These are phyloP conservation scores for Toxotes lorentzi DNA, from an alignment of 2,797 vertebrate genomes.

Conservation along the genomic window DNA sequence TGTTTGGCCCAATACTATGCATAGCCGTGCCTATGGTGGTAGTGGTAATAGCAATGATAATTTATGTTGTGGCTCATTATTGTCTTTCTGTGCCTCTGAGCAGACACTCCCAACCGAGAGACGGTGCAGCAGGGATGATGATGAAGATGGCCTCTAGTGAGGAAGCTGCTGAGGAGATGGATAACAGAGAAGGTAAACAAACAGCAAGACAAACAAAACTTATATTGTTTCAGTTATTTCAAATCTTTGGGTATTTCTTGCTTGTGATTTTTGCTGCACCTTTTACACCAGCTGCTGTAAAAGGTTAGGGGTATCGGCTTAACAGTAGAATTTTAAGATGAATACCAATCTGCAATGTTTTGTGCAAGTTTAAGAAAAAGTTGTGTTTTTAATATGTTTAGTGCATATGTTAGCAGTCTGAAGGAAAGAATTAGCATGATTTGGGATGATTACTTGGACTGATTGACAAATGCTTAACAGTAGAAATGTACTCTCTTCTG, in stretches of 20 bases:
- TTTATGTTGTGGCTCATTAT: slow-evolving; percentile 75
- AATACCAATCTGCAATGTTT: background rate
- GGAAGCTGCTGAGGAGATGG: slow-evolving; percentile 77
- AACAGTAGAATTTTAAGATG: background rate
- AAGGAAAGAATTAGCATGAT: background rate
- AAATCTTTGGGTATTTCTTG: background rate
- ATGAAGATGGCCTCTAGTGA: slow-evolving; percentile 81
- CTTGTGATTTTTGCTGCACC: slow-evolving; percentile 49
- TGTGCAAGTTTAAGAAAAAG: background rate
- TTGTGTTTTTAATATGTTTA: background rate
- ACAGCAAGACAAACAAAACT: slow-evolving; percentile 35
- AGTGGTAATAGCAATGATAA: slow-evolving; percentile 57
- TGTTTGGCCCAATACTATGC: slow-evolving; percentile 71
- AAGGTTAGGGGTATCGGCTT: background rate
- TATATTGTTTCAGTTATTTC: background rate
- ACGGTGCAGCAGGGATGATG: slow-evolving; percentile 54
- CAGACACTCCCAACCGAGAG: slow-evolving; percentile 70
- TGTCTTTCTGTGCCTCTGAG: slow-evolving; percentile 70
- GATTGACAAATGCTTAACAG: background rate
- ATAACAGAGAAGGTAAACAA: slow-evolving; percentile 89
- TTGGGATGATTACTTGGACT: background rate
- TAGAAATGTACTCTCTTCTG: background rate
- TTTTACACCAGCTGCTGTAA: background rate
- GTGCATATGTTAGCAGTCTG: background rate
- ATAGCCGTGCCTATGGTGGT: slow-evolving; percentile 67